phyloP scores from a whole-genome alignment of 2,888 invertebrate species.

The Uloborus plumipes region DNA sequence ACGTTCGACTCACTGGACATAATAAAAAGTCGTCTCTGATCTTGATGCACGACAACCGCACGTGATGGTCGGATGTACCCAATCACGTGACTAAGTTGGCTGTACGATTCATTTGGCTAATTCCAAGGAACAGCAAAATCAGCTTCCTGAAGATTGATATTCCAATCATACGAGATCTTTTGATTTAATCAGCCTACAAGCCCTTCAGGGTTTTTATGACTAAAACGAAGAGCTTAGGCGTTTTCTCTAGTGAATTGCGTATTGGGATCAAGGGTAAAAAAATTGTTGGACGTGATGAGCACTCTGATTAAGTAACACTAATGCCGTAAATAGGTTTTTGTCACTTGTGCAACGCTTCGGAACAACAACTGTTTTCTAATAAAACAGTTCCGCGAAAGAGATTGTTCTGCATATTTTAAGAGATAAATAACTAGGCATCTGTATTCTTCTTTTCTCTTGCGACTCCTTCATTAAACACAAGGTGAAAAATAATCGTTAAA shows the following conservation, averaged over 20 bases:
- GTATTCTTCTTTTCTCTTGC: too few species aligned
- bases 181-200: slow-evolving; percentile 18
- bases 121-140: slow-evolving; percentile 11
- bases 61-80: slow-evolving; percentile 32
- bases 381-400: too few species aligned
- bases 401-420: neutral
- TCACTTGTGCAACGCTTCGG: too few species aligned
- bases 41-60: neutral
- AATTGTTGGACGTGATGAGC: slow-evolving; percentile 2
- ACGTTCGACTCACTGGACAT: too few species aligned
- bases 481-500: too few species aligned
- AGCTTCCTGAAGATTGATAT: slow-evolving; percentile 25
- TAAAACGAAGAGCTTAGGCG: slow-evolving; percentile 21
- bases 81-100: neutral
- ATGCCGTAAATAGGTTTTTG: too few species aligned
- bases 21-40: too few species aligned
- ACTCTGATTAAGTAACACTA: too few species aligned
- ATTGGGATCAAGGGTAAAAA: slow-evolving; percentile 57
- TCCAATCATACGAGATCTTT: slow-evolving; percentile 1
- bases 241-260: slow-evolving; percentile 14
- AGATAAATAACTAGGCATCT: neutral
- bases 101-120: slow-evolving; percentile 27
- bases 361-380: too few species aligned
- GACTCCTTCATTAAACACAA: too few species aligned
- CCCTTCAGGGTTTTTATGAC: neutral